These are phyloP conservation scores for Drosophila pseudoobscura DNA, from an alignment of 1,140 invertebrate species.

Conservation along the genomic window DNA sequence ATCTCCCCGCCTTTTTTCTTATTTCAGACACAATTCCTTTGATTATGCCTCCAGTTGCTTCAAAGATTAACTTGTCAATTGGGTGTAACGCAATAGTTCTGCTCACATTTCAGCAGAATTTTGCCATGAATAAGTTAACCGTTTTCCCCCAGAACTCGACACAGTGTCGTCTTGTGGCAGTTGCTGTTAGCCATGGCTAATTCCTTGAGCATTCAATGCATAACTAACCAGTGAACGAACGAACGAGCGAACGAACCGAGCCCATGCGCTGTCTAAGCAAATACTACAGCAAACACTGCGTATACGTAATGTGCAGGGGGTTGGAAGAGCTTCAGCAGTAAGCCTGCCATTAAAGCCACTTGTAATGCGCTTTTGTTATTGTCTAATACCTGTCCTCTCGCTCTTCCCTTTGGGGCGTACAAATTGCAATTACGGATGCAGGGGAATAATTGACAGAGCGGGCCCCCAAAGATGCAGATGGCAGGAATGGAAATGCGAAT, in stretches of 20 bases:
- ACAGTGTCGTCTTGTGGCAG: background rate
- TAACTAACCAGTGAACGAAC: constrained; percentile 31
- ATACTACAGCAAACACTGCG: constrained; percentile 46
- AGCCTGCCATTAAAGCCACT: constrained; percentile 53
- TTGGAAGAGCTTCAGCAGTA: constrained; percentile 2
- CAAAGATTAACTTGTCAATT: constrained; percentile 7
- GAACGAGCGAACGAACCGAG: background rate
- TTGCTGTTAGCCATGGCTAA: constrained; percentile 17
- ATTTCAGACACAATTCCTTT: too few relatives aligned
- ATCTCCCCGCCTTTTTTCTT: too few relatives aligned
- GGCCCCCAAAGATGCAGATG: constrained; percentile 33
- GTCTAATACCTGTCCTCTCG: constrained; percentile 47
- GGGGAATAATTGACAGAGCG: constrained; percentile 41
- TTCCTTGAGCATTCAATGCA: constrained; percentile 37
- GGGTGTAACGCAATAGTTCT: too few relatives aligned
- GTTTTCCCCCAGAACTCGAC: background rate
- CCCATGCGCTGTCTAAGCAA: constrained; percentile 14
- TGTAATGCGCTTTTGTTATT: constrained; percentile 59
- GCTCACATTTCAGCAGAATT: constrained; percentile 2
- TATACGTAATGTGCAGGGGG: constrained; percentile 51
- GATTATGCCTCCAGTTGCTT: too few relatives aligned
- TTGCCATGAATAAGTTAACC: background rate
- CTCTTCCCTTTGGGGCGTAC: background rate
- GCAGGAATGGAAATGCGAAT: constrained; percentile 35
- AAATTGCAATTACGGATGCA: constrained; percentile 40